Evolutionary conservation across 2,888 invertebrate species (phyloP).

Genomic region (Metopia argyrocephala): DNA sequence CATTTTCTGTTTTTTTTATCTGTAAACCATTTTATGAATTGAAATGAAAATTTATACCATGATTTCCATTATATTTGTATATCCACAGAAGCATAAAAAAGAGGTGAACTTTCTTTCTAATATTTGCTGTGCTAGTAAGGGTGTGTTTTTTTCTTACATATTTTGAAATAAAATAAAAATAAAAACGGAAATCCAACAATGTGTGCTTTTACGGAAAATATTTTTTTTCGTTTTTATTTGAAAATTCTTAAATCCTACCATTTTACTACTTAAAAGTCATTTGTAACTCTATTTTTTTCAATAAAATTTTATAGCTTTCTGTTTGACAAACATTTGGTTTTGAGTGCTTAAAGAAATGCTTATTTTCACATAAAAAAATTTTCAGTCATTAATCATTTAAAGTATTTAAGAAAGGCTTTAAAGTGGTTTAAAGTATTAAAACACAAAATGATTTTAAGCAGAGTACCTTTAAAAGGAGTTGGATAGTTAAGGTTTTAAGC

Average conservation of each 20-base stretch:
- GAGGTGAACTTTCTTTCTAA: neutral
- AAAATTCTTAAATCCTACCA: neutral
- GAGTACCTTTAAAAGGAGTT: too few relatives aligned
- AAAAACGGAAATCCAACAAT: neutral
- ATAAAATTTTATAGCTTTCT: constrained; percentile 11
- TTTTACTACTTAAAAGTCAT: constrained; percentile 29
- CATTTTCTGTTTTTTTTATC: neutral
- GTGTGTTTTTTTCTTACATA: too few relatives aligned
- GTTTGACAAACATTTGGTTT: neutral
- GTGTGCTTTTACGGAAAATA: constrained; percentile 14
- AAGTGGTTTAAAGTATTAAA: neutral
- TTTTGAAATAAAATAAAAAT: neutral
- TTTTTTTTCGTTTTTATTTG: constrained; percentile 38
- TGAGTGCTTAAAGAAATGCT: neutral
- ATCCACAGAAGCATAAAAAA: neutral
- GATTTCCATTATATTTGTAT: constrained; percentile 32
- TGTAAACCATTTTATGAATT: constrained; percentile 41
- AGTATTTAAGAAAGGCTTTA: neutral
- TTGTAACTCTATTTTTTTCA: constrained; percentile 33
- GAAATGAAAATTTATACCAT: constrained; percentile 57
- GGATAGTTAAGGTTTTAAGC: too few relatives aligned
- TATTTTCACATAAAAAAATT: neutral
- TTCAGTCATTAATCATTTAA: neutral
- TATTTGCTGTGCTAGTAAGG: too few relatives aligned
- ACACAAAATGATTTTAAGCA: neutral